These are phyloP conservation scores for Sarcophaga variegata DNA, from an alignment of 2,888 invertebrate genomes.

Conservation along the genomic window DNA sequence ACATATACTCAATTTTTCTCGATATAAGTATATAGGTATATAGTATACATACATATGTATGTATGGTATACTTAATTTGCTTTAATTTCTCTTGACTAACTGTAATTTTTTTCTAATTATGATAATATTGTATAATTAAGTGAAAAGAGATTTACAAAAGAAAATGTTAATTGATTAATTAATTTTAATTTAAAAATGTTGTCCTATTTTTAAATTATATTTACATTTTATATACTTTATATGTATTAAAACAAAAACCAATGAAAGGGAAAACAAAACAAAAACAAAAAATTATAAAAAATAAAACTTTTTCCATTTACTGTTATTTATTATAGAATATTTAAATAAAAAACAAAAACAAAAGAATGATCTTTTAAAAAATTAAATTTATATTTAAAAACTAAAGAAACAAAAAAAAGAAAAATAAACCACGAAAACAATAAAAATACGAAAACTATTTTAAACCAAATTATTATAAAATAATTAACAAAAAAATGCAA, in stretches of 20 bases:
- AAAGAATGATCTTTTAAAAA: no score
- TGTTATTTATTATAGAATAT: slow-evolving; percentile 65
- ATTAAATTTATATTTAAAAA: slow-evolving; percentile 38
- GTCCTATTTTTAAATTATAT: slow-evolving; percentile 38
- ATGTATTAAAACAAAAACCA: slow-evolving; percentile 46
- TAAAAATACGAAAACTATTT: slow-evolving; percentile 52
- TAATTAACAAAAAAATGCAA: neutral
- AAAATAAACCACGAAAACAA: slow-evolving; percentile 25
- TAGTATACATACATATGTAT: neutral
- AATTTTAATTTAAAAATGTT: neutral
- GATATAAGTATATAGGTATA: neutral
- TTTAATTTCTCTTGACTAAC: slow-evolving; percentile 33
- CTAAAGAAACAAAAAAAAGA: slow-evolving; percentile 14
- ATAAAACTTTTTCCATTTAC: slow-evolving; percentile 57
- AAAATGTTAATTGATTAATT: neutral
- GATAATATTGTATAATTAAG: neutral
- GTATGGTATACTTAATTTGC: neutral
- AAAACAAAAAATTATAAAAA: slow-evolving; percentile 2
- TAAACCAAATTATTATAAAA: slow-evolving; percentile 56
- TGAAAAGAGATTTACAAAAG: no score
- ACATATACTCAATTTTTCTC: no score
- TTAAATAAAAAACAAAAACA: slow-evolving; percentile 35
- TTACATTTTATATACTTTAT: slow-evolving; percentile 53
- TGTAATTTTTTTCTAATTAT: slow-evolving; percentile 56
- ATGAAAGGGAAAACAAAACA: neutral